Evolutionary conservation across 2,797 vertebrate genomes (phyloP).

Genomic region (Esox masquinongy): DNA sequence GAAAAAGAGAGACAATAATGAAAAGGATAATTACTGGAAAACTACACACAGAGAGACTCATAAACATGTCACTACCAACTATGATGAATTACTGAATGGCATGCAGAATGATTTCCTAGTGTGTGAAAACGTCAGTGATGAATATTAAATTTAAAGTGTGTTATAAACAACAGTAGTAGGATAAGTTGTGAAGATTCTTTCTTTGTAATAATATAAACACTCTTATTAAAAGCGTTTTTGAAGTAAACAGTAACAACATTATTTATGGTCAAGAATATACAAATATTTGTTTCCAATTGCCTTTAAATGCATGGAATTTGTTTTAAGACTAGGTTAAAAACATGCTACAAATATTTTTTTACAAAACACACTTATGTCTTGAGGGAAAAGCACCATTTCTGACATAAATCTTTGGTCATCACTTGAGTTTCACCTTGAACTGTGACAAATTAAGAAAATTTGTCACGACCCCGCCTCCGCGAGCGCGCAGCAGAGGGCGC

Average conservation of each 20-base stretch:
- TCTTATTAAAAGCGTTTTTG: neutral
- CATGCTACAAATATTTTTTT: no score
- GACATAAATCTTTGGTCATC: neutral
- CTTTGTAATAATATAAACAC: neutral
- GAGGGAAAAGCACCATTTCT: neutral
- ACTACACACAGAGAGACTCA: neutral
- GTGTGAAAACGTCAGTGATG: neutral
- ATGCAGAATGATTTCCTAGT: neutral
- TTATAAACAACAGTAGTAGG: neutral
- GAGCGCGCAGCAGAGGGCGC: no score
- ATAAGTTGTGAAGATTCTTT: neutral
- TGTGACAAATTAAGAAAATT: no score
- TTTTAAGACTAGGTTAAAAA: neutral
- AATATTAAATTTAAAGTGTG: neutral
- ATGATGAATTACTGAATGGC: neutral
- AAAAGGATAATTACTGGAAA: slow-evolving; percentile 4
- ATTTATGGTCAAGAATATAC: neutral
- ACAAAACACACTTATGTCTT: no score
- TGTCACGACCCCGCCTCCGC: no score
- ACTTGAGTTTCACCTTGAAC: neutral
- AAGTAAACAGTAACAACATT: neutral
- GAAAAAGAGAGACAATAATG: slow-evolving; percentile 23
- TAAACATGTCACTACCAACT: neutral
- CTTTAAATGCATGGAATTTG: neutral
- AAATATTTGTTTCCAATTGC: neutral